These are phyloP conservation scores for Pseudomugil tenellus DNA, from an alignment of 2,797 vertebrate genomes.

Conservation along the genomic window DNA sequence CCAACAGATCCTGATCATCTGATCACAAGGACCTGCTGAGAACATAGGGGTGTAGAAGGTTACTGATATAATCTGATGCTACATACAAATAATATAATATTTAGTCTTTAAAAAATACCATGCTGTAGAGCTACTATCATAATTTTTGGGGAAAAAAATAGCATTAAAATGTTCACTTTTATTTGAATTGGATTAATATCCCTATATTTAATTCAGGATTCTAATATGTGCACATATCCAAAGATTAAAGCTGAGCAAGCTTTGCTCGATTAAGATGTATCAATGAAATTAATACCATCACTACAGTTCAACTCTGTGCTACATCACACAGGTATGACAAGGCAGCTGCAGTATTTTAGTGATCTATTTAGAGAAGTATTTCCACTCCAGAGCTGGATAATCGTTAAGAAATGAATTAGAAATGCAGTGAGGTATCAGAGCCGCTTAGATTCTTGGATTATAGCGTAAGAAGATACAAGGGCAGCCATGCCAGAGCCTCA, in stretches of 20 bases:
- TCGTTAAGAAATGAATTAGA: slow-evolving; percentile 80
- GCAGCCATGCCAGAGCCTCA: slow-evolving; percentile 49
- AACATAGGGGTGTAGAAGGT: too few relatives aligned
- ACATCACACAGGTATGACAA: slow-evolving; percentile 41
- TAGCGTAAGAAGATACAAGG: slow-evolving; percentile 74
- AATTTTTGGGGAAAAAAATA: not conserved
- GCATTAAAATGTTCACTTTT: not conserved
- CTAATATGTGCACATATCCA: slow-evolving; percentile 8
- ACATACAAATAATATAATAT: not conserved
- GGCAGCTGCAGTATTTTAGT: slow-evolving; percentile 51
- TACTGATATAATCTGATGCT: too few relatives aligned
- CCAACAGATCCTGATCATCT: too few relatives aligned
- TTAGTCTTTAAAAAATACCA: not conserved
- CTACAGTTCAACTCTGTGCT: slow-evolving; percentile 32
- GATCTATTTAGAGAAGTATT: slow-evolving; percentile 66
- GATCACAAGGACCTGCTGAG: too few relatives aligned
- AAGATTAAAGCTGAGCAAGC: slow-evolving; percentile 10
- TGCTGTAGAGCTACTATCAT: not conserved
- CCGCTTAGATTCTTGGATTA: slow-evolving; percentile 61
- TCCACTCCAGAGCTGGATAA: slow-evolving; percentile 59
- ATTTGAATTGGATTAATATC: not conserved
- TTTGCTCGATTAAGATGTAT: slow-evolving; percentile 11
- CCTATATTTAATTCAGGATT: not conserved
- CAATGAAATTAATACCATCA: slow-evolving; percentile 18
- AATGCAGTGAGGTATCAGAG: slow-evolving; percentile 68